Evolutionary conservation across 2,888 invertebrate species (phyloP), one percentile per base, ranked within the genome.

Genomic region (Polymixis flavicincta): DNA sequence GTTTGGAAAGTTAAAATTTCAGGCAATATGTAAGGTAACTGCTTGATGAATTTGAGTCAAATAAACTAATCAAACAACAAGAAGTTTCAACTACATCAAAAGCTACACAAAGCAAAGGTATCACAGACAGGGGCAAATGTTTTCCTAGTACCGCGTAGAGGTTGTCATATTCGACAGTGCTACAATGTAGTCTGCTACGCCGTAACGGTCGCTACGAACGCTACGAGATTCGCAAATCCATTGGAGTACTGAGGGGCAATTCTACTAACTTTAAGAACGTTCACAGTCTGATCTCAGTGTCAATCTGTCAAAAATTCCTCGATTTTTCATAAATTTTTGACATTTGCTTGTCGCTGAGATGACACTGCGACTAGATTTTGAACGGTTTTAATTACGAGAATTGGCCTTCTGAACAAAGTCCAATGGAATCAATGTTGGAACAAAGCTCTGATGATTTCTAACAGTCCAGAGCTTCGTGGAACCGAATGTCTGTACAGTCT

Each of bases 141-240:
- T 68, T 48, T 83, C 54, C 61, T 61, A 50, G 37, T 42, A 79
- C 37, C n/a, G 17, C 78, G 78, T 79, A 82, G 76, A 78, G 59
- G 45, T 25, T 17, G 64, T 60, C 59, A 73, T 74, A 74, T 72
- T 80, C 66, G 72, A 71, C 76, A 78, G 75, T 65, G 78, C 88
- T 89, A 86, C 85, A 86, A 75, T 73, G 76, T 80, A 68, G 76
- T 71, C 60, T 32, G 83, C 85, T 83, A 85, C 87, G 85, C 71
- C 66, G 48, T 66, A 68, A 32, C 66, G 55, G 32, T 19, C 42
- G 78, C 78, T 75, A 80, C 85, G 78, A 70, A 70, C 70, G 87
- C 87, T 88, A 89, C 87, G 85, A 80, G 64, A 57, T 52, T 65
- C 4, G 74, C 45, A 61, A 76, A 74, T 52, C 61, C 57, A 52